phyloP scores from a whole-genome alignment of 2,113 vertebrate genomes.

The Henicopernis longicauda region DNA sequence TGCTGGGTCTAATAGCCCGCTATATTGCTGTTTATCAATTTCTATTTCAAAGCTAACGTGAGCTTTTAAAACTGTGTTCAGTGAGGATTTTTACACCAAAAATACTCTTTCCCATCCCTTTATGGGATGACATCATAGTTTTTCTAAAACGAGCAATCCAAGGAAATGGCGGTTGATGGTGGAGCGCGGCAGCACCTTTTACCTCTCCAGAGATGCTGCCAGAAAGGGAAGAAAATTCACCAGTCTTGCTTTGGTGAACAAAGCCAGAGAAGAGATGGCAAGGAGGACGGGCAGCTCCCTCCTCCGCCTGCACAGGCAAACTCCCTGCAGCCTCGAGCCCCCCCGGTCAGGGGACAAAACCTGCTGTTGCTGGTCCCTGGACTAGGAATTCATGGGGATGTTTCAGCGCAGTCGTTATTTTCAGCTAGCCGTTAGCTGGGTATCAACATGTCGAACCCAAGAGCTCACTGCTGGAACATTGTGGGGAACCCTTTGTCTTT shows the following conservation, averaged over 20 bases:
- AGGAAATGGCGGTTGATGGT: neutral
- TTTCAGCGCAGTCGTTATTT: neutral
- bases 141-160: neutral
- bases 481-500: neutral
- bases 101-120: neutral
- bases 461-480: neutral
- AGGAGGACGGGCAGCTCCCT: neutral
- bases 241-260: neutral
- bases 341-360: fast-evolving
- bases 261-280: neutral
- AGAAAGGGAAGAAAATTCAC: neutral
- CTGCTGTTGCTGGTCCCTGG: neutral
- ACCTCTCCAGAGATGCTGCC: neutral
- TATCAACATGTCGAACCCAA: neutral
- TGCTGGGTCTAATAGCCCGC: neutral
- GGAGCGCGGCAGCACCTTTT: neutral
- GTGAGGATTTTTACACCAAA: neutral
- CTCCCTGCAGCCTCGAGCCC: neutral
- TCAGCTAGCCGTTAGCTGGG: neutral
- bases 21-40: neutral
- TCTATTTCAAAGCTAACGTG: neutral
- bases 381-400: neutral
- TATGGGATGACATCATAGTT: neutral
- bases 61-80: neutral
- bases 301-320: neutral